These are phyloP conservation scores for Hesperophylax magnus DNA, from an alignment of 1,140 invertebrate species.

Conservation along the genomic window DNA sequence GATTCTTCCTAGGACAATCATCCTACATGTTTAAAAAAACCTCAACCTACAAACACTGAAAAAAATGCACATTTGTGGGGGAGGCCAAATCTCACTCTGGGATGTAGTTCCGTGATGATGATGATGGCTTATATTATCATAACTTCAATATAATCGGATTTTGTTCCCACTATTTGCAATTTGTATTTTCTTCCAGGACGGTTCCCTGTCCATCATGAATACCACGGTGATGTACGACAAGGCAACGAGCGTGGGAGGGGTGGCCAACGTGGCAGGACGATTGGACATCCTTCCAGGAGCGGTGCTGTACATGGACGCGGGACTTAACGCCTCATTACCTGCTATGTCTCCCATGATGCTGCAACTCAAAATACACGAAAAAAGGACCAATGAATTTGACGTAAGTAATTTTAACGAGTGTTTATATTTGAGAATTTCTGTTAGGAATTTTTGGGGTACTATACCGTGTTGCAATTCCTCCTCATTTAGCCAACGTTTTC, in stretches of 20 bases:
- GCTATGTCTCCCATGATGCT: constrained; percentile 63
- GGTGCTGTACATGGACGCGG: constrained; percentile 64
- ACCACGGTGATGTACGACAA: constrained; percentile 51
- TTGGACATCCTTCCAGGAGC: constrained; percentile 64
- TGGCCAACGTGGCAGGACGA: constrained; percentile 60
- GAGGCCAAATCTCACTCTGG: no score
- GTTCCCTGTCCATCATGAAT: constrained; percentile 30
- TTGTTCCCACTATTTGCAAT: background rate
- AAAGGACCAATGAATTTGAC: constrained; percentile 65
- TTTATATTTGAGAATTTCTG: no score
- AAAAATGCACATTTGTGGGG: no score
- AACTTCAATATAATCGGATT: no score
- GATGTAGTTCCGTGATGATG: no score
- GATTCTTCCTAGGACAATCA: no score
- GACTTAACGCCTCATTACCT: constrained; percentile 66
- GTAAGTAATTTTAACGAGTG: constrained; percentile 56
- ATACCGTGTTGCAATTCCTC: no score
- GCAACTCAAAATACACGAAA: constrained; percentile 65
- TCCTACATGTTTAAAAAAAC: no score
- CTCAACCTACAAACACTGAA: no score
- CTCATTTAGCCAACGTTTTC: no score
- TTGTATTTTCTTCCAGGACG: constrained; percentile 43
- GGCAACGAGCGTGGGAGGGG: constrained; percentile 9
- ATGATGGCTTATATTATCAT: no score
- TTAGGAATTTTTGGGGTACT: no score